A percentile compares a stretch with the other conserved stretches of the same genome.
phyloP scores from a whole-genome alignment of 2,888 invertebrate species.

The Epirrhoe tristata region DNA sequence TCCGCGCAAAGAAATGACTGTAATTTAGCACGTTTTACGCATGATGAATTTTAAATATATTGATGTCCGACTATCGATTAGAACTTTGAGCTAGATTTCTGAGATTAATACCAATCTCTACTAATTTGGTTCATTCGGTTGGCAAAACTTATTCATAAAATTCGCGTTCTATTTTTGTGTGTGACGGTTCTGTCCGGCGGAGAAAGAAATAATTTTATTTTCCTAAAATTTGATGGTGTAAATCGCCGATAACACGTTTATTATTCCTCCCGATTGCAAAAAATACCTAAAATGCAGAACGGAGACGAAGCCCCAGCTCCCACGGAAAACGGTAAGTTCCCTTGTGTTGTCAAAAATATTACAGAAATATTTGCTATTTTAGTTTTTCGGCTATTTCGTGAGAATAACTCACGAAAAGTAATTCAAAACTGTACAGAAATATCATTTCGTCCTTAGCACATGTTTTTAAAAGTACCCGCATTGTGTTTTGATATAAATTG shows the following conservation, averaged over 20 bases:
- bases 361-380: constrained; percentile 65
- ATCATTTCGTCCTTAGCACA: constrained; percentile 42
- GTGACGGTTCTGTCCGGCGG: constrained; percentile 81
- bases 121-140: constrained; percentile 57
- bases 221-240: constrained; percentile 74
- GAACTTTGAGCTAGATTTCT: not conserved
- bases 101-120: constrained; percentile 27
- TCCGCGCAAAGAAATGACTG: too few species aligned
- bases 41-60: too few species aligned
- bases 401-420: constrained; percentile 41
- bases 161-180: constrained; percentile 85
- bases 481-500: constrained; percentile 46
- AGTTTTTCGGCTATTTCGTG: constrained; percentile 64
- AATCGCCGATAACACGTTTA: constrained; percentile 61
- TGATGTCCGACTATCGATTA: not conserved
- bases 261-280: constrained; percentile 71
- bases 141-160: constrained; percentile 77
- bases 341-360: constrained; percentile 70
- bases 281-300: constrained; percentile 79
- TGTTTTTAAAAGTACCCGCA: constrained; percentile 72
- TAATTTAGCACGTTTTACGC: too few species aligned
- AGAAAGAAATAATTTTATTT: constrained; percentile 65
- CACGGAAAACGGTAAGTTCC: constrained; percentile 74
- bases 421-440: constrained; percentile 39
- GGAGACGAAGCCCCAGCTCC: constrained; percentile 75